Evolutionary conservation across 2,113 vertebrate genomes (phyloP).

Genomic region (Silurus glanis): DNA sequence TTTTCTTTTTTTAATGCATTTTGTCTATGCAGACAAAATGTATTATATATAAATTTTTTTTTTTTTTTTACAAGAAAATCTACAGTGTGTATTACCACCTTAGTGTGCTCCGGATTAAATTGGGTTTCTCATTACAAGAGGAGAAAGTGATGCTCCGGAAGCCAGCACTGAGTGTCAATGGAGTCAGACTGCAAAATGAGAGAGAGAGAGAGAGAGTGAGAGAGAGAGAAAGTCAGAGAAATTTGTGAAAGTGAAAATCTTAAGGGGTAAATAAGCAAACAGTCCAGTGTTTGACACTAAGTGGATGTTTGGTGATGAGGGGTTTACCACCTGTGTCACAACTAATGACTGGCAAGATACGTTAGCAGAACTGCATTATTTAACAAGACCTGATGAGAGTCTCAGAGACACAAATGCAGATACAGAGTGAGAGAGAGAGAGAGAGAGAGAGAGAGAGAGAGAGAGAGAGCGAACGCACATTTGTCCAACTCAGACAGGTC

Average conservation of each 20-base stretch:
- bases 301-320: constrained; percentile 49
- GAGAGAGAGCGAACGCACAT: constrained; percentile 16
- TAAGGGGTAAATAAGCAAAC: constrained; percentile 53
- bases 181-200: constrained; percentile 34
- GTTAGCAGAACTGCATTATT: constrained; percentile 38
- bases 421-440: neutral
- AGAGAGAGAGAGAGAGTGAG: neutral
- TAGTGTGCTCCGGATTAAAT: constrained; percentile 42
- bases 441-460: neutral
- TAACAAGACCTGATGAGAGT: constrained; percentile 25
- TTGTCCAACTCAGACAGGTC: constrained; percentile 49
- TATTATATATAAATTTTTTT: neutral
- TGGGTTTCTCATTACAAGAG: constrained; percentile 40
- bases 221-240: neutral
- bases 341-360: constrained; percentile 50
- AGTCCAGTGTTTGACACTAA: constrained; percentile 48
- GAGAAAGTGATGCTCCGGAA: constrained; percentile 26
- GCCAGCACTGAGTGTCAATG: constrained; percentile 20
- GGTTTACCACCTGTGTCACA: constrained; percentile 47
- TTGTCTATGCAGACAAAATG: neutral
- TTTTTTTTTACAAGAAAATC: neutral
- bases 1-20: too few species aligned
- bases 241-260: constrained; percentile 45
- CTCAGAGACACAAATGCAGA: neutral
- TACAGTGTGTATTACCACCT: neutral